Conservation (phyloP, 2,797 vertebrate genomes). For the Poliocrania exsul region DNA sequence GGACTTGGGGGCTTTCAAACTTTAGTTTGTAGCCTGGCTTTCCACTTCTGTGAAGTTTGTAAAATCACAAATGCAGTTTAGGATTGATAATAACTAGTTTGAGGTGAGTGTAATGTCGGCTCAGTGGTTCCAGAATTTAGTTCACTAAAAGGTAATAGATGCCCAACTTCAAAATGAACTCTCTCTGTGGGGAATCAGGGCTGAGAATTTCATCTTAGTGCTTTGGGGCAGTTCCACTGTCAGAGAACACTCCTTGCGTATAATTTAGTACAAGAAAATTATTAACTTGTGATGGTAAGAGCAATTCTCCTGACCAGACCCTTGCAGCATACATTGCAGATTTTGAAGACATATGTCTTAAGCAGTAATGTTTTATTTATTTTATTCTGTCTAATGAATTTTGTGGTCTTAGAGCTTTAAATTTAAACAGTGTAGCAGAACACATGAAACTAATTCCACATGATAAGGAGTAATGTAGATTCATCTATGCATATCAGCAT, state of each 20-base stretch:
- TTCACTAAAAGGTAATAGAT: background rate
- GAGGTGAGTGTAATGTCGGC: background rate
- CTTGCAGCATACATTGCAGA: background rate
- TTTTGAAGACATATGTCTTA: background rate
- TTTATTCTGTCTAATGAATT: slow-evolving; percentile 16
- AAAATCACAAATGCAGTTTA: background rate
- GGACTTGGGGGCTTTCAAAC: background rate
- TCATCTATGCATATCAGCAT: background rate
- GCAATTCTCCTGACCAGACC: background rate
- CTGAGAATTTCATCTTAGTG: background rate
- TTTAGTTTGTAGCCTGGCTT: background rate
- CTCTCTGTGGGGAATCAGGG: background rate
- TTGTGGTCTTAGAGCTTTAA: background rate
- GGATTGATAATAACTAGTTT: background rate
- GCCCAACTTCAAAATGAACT: background rate
- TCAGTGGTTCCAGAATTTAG: background rate
- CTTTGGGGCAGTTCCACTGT: background rate
- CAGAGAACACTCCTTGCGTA: background rate
- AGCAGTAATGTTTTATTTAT: background rate
- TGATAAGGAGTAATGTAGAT: background rate
- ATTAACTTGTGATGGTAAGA: background rate
- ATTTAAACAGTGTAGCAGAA: background rate
- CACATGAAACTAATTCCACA: background rate
- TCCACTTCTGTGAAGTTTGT: background rate
- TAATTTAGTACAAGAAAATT: background rate